Base-by-base conservation (phyloP, 2,888 invertebrate species). In the Marronus borbonicus region DNA sequence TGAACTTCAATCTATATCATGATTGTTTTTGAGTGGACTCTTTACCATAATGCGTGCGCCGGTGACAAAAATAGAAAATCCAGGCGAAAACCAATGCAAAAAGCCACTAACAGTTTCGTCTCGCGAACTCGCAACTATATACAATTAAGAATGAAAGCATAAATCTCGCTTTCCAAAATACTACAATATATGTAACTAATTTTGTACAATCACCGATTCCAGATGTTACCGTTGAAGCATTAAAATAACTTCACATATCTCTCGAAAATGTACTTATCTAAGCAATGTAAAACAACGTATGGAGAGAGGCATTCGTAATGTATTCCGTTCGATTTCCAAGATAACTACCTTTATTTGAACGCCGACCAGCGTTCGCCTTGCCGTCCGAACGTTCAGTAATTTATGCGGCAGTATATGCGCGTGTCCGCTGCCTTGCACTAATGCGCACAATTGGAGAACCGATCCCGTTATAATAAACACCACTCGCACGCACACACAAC, bases 401-500 rank as follows among this genome's bases (percentile, higher is more conserved):
- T 68, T 68, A 68, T 24, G 31, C 28, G 24, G 50, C n/a, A 58
- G 20, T 58, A 66, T 17, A 17, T 24, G 68, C 68, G 49, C 50
- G 50, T 28, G 36, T 39, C 31, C 49, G 8, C 12, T 49, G 7
- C 17, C 31, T 44, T n/a, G 28, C 31, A 28, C 50, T 50, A 68
- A 28, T n/a, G 50, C 68, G 28, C 50, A 68, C 68, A 50, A 68
- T 68, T 68, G 68, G 24, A 68, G 12, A 68, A 68, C 50, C 50
- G 50, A 50, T 68, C 24, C 68, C 68, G 68, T 68, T 68, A 68
- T 68, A 68, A 68, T 68, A 68, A 68, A 68, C 50, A 68, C 68
- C 68, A 68, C 28, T 50, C 49, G 50, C 68, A 49, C 68, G 68
- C 68, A 68, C 50, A 50, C 68, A 12, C 14, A 28, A 12, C 49